Conservation (phyloP, 2,888 invertebrate genomes). For the Marronus borbonicus region DNA sequence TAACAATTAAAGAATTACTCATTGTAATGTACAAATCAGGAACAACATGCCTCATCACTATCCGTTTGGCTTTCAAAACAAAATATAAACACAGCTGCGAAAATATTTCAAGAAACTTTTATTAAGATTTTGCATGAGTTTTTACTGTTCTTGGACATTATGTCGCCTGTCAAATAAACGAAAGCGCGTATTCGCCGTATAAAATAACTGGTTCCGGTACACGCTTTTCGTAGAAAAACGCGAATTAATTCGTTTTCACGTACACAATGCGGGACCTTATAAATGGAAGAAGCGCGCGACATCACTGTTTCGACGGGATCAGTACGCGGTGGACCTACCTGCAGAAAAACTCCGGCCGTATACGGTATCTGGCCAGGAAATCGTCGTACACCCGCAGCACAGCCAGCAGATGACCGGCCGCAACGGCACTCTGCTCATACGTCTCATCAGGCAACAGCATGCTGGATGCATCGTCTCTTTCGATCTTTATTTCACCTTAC, state of each 20-base stretch:
- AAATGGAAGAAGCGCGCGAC: constrained; percentile 11
- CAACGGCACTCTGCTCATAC: constrained; percentile 76
- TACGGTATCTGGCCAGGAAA: constrained; percentile 77
- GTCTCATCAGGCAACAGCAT: constrained; percentile 87
- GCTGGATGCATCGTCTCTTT: constrained; percentile 63
- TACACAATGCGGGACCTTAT: constrained; percentile 17
- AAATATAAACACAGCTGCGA: not conserved
- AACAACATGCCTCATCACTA: too few relatives aligned
- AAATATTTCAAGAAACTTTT: not conserved
- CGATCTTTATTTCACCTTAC: constrained; percentile 44
- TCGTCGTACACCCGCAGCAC: constrained; percentile 76
- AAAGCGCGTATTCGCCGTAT: constrained; percentile 18
- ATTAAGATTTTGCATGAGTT: not conserved
- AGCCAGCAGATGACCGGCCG: constrained; percentile 68
- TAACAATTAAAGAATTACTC: too few relatives aligned
- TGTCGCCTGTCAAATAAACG: constrained; percentile 18
- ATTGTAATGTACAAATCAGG: too few relatives aligned
- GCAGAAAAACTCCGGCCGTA: constrained; percentile 86
- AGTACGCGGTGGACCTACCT: constrained; percentile 65
- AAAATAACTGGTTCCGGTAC: constrained; percentile 40
- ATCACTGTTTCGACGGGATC: constrained; percentile 45
- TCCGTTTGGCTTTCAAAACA: too few relatives aligned
- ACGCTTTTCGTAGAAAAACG: constrained; percentile 37
- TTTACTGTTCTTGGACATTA: constrained; percentile 12
- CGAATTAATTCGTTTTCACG: constrained; percentile 36